Conservation (phyloP, 1,140 invertebrate genomes). For the Eupristina koningsbergeri region DNA sequence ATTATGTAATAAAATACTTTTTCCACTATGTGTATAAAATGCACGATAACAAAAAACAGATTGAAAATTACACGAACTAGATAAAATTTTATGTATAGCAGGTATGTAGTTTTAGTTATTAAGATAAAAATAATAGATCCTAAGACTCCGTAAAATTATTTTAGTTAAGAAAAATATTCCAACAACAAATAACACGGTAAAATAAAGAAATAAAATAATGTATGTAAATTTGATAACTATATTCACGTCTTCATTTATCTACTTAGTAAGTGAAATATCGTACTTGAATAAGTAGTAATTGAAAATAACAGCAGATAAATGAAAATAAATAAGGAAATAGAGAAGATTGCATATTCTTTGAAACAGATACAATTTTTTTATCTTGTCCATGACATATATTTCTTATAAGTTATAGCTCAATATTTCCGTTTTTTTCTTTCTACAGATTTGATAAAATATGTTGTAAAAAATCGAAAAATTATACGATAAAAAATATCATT, state of each 20-base stretch:
- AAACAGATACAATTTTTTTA: slow-evolving; percentile 7
- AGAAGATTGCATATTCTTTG: not conserved
- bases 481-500: not conserved
- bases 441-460: not conserved
- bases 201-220: no score
- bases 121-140: no score
- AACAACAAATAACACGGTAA: no score
- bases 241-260: no score
- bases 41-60: not conserved
- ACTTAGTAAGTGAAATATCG: not conserved
- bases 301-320: not conserved
- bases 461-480: not conserved
- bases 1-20: not conserved
- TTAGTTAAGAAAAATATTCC: no score
- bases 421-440: slow-evolving; percentile 10
- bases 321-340: not conserved
- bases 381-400: slow-evolving; percentile 28
- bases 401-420: not conserved
- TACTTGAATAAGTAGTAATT: not conserved
- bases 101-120: no score
- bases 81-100: no score
- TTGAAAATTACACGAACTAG: no score
- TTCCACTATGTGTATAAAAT: not conserved
- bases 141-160: no score
- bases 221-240: no score